Evolutionary conservation across 2,113 vertebrate species (phyloP).

Genomic region (Stictonetta naevosa): DNA sequence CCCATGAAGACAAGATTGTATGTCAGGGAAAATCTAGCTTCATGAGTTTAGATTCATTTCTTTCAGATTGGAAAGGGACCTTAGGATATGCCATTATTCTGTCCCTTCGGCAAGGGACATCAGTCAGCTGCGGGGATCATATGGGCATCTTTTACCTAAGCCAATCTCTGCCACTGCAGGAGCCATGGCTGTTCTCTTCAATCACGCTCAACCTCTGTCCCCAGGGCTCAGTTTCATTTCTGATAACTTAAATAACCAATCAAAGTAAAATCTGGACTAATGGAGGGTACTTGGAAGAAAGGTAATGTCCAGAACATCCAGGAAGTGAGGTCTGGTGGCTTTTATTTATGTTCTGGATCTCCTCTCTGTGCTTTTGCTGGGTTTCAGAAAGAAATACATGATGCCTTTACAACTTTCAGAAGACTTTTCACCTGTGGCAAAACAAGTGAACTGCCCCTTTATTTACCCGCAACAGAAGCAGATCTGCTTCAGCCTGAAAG

Average conservation of each 20-base stretch:
- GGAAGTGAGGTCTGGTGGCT: neutral
- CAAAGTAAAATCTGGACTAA: neutral
- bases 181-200: neutral
- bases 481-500: conserved; percentile 7
- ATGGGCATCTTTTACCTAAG: neutral
- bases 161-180: neutral
- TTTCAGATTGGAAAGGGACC: neutral
- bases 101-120: neutral
- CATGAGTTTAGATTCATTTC: neutral
- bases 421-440: conserved; percentile 12
- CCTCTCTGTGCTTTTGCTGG: neutral
- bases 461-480: neutral
- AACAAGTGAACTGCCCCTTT: conserved; percentile 6
- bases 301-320: neutral
- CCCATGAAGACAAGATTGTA: neutral
- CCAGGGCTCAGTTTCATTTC: neutral
- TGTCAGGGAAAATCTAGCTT: conserved; percentile 22
- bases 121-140: neutral
- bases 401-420: neutral
- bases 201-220: neutral
- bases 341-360: neutral
- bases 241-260: neutral
- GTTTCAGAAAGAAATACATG: neutral
- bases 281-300: neutral
- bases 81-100: neutral